Conservation (phyloP, 2,888 invertebrate species). For the Oxytorus armatus region DNA sequence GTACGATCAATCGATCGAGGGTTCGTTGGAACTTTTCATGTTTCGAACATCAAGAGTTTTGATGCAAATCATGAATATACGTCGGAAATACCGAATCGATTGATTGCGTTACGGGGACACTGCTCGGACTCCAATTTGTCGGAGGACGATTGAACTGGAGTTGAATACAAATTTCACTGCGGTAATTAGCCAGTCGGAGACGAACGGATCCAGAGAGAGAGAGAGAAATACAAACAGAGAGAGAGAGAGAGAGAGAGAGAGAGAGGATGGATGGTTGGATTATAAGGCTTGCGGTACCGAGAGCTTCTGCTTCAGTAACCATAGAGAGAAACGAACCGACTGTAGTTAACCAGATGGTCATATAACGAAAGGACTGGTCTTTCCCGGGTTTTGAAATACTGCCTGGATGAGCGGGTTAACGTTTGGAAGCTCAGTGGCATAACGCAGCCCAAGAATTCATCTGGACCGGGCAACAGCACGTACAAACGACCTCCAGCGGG, state of each 20-base stretch:
- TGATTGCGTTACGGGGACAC: conserved; percentile 49
- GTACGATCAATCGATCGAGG: neutral
- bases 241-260: conserved; percentile 30
- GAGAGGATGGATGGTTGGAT: conserved; percentile 15
- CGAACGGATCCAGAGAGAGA: conserved; percentile 36
- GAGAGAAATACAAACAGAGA: conserved; percentile 27
- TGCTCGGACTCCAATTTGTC: conserved; percentile 70
- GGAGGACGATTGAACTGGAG: conserved; percentile 72
- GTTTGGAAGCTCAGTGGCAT: conserved; percentile 40
- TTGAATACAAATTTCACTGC: conserved; percentile 79
- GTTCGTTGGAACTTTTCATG: neutral
- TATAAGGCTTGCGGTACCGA: conserved; percentile 41
- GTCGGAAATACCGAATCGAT: conserved; percentile 48
- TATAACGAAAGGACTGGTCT: conserved; percentile 61
- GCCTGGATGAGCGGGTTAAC: conserved; percentile 62
- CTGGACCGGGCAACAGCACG: conserved; percentile 29
- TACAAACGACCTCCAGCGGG: conserved; percentile 45
- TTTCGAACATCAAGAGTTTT: neutral
- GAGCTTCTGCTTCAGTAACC: conserved; percentile 59
- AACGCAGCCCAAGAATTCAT: conserved; percentile 31
- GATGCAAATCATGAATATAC: conserved; percentile 2
- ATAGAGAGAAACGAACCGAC: conserved; percentile 69
- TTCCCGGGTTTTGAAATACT: conserved; percentile 72
- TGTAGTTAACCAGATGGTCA: conserved; percentile 76
- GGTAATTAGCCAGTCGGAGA: conserved; percentile 78